Evolutionary conservation across 2,113 vertebrate genomes (phyloP).

Genomic region (Turdus rufiventris): DNA sequence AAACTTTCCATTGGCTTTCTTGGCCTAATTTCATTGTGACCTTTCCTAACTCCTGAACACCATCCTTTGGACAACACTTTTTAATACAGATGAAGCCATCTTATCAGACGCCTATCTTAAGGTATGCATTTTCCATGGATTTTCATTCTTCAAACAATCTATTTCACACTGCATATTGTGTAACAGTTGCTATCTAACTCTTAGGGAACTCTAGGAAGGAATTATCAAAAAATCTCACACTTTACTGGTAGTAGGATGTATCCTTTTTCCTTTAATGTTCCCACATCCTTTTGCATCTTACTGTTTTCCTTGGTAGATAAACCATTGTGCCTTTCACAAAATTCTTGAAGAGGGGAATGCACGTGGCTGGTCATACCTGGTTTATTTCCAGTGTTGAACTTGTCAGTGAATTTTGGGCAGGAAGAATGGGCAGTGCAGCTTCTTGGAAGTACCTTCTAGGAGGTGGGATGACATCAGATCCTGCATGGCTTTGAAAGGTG

Average conservation of each 20-base stretch:
- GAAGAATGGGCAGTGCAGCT: background rate
- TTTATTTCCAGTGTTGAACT: background rate
- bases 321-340: background rate
- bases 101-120: background rate
- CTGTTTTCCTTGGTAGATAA: background rate
- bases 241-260: background rate
- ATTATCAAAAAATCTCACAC: background rate
- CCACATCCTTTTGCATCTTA: background rate
- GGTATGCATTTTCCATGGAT: background rate
- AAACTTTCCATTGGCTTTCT: background rate
- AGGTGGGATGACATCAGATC: background rate
- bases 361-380: background rate
- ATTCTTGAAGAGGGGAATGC: background rate
- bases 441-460: background rate
- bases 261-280: background rate
- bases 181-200: background rate
- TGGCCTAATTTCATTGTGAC: background rate
- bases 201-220: background rate
- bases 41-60: background rate
- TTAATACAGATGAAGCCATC: background rate
- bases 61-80: background rate
- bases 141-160: background rate
- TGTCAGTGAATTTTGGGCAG: background rate
- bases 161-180: background rate
- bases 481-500: background rate